A percentile compares a stretch with the other conserved stretches of the same genome.
Evolutionary conservation across 1,140 invertebrate species (phyloP).

Genomic region (Drosophila azteca): DNA sequence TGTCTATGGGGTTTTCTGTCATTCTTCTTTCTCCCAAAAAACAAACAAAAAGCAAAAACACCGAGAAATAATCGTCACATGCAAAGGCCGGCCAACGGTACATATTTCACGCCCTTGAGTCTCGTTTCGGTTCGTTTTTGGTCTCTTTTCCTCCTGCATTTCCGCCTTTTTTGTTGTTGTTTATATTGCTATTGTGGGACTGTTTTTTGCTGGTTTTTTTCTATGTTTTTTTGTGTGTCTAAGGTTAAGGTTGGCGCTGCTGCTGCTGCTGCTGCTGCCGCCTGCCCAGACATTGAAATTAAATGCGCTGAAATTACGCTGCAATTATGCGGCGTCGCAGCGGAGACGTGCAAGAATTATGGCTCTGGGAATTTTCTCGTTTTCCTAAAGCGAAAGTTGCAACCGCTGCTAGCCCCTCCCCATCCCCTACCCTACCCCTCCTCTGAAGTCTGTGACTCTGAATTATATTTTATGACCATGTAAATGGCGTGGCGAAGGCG

Average conservation of each 20-base stretch:
- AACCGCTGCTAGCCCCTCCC: neutral
- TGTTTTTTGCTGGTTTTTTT: conserved; percentile 1
- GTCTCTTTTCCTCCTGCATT: conserved; percentile 25
- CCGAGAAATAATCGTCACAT: conserved; percentile 50
- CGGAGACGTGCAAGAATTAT: conserved; percentile 71
- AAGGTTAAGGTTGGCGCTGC: conserved; percentile 75
- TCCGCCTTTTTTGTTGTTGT: conserved; percentile 17
- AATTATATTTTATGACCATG: conserved; percentile 64
- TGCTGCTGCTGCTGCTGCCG: conserved; percentile 19
- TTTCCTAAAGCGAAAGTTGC: conserved; percentile 56
- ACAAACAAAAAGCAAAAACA: conserved; percentile 14
- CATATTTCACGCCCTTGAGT: conserved; percentile 37
- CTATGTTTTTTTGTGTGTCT: neutral
- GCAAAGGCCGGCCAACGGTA: conserved; percentile 9
- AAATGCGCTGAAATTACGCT: conserved; percentile 75
- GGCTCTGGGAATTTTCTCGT: conserved; percentile 65
- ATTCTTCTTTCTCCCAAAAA: conserved; percentile 14
- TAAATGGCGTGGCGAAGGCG: conserved; percentile 54
- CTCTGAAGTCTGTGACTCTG: neutral
- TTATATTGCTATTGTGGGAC: conserved; percentile 10
- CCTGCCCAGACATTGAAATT: conserved; percentile 58
- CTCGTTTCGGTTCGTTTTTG: neutral
- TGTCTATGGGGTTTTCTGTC: conserved; percentile 18
- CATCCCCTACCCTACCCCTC: conserved; percentile 6
- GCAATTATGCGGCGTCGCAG: conserved; percentile 70